These are phyloP conservation scores for Cyanistes caeruleus DNA, from an alignment of 2,113 vertebrate species.

Conservation along the genomic window DNA sequence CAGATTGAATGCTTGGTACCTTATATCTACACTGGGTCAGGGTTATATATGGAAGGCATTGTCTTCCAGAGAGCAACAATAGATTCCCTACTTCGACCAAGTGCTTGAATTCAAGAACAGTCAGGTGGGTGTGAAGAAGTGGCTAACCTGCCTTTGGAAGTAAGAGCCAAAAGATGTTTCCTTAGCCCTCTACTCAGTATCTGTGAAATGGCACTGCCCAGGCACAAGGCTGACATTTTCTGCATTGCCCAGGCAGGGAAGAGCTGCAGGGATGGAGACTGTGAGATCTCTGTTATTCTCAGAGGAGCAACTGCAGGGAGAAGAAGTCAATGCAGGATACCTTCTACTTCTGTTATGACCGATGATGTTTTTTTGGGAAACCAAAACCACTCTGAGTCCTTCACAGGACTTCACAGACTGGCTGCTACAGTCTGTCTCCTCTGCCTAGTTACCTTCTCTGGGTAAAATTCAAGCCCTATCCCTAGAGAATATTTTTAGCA, in stretches of 20 bases:
- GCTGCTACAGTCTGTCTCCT: not conserved
- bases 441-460: not conserved
- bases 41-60: not conserved
- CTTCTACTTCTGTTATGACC: not conserved
- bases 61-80: not conserved
- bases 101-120: not conserved
- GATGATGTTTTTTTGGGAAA: accelerated
- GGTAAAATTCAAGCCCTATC: not conserved
- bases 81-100: not conserved
- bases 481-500: not conserved
- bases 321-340: not conserved
- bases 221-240: not conserved
- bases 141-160: not conserved
- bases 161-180: not conserved
- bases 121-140: not conserved
- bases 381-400: not conserved
- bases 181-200: not conserved
- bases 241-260: not conserved
- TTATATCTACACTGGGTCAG: not conserved
- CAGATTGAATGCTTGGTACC: not conserved
- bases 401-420: not conserved
- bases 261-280: not conserved
- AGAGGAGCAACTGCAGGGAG: not conserved
- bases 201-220: not conserved
- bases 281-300: not conserved